Base-by-base conservation (phyloP, 2,113 vertebrate species). In the Campylomormyrus tamandua region DNA sequence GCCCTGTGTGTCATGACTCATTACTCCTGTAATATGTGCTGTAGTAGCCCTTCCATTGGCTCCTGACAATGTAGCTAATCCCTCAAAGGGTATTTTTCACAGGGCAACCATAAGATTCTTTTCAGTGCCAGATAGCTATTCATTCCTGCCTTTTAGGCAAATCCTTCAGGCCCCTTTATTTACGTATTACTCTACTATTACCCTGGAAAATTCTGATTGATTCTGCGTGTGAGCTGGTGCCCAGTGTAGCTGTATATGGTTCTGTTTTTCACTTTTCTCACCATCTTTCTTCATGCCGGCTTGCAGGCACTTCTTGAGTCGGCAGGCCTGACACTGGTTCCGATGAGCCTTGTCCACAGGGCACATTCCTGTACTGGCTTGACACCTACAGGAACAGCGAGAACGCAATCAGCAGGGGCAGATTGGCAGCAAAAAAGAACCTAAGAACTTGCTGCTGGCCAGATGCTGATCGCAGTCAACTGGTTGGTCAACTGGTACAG, bases 261-360 rank as follows among this genome's bases (percentile, higher is more conserved):
- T 24, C 24, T 8, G 42, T 11, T 15, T 48, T 48, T 46, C 19
- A 48, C 39, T 45, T 87, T 10, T 10, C 97, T 97, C 92, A 99
- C 98, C 98, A 0, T 99, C 98, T 91, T 99, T 99, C 92, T 99
- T 99, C 98, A 99, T 99, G 91, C 98, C 98, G 0, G 98, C 97
- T 94, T 99, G 98, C 90, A 99, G 94, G 90, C 98, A 99, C 94
- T 98, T 99, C 96, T 98, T 99, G 92, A 99, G 95, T 50, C 98
- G 96, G 90, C 98, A 99, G 10, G 98, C 98, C 94, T 99, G 98
- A 93, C 98, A 99, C 94, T 99, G 98, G 95, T 99, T 99, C 8
- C 98, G 96, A 90, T 99, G 98, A 1, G 98, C 98, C 93, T 99
- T 99, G 94, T 99, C 98, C 94, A 99, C 98, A 0, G 97, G 97